Conservation (phyloP, 2,888 invertebrate species). For the Amphipoea oculea region DNA sequence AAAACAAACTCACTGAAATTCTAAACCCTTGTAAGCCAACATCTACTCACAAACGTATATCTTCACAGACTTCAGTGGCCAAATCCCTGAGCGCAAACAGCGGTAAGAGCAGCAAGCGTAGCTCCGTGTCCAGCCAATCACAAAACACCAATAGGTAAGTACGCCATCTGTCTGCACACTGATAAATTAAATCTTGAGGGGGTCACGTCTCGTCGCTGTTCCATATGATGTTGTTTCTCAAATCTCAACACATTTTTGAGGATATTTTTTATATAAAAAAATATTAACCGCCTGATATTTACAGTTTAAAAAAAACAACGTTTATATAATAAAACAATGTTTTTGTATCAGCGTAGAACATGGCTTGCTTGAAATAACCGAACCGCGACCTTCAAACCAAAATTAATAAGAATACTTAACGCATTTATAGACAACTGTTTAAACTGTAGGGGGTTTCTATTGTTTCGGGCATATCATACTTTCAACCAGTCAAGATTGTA, state of each 20-base stretch:
- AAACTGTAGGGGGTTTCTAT: too few species aligned
- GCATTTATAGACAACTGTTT: too few species aligned
- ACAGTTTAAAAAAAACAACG: too few species aligned
- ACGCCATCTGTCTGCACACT: conserved; percentile 49
- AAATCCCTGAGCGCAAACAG: conserved; percentile 86
- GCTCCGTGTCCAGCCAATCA: conserved; percentile 87
- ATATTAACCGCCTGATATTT: too few species aligned
- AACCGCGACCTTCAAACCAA: not conserved
- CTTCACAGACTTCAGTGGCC: conserved; percentile 85
- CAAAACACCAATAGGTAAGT: conserved; percentile 87
- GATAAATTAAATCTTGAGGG: conserved; percentile 47
- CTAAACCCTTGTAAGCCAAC: not conserved
- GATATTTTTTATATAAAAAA: too few species aligned
- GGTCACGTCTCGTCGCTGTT: conserved; percentile 7
- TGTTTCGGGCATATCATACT: too few species aligned
- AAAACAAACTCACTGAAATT: not conserved
- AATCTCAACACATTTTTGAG: not conserved
- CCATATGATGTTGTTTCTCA: conserved; percentile 17
- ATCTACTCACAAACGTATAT: not conserved
- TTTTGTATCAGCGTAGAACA: not conserved
- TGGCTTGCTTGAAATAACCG: not conserved
- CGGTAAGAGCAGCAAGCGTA: conserved; percentile 87
- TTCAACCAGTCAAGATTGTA: too few species aligned
- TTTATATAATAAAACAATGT: too few species aligned
- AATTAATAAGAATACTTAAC: too few species aligned